Evolutionary conservation across 2,888 invertebrate species (phyloP), one percentile per base, ranked within the genome.

Genomic region (Amorpha juglandis): DNA sequence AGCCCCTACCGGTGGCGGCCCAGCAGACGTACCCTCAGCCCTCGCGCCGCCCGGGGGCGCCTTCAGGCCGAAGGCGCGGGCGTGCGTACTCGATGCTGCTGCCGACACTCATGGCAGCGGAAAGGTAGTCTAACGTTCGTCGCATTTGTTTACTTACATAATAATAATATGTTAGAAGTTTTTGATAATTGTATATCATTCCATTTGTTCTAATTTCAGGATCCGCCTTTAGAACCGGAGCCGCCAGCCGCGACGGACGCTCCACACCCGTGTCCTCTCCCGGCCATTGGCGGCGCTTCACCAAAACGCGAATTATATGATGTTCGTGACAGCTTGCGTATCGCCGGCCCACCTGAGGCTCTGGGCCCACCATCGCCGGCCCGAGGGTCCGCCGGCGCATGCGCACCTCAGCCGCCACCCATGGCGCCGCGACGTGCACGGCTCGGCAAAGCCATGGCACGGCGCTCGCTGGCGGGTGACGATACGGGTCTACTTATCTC

Each of bases 1-100:
- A 96, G 96, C 96, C 96, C 97, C 97, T 95, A 94, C 94, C 92
- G 94, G 95, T 94, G 94, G 94, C 94, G 95, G 94, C 93, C 93
- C 91, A 76, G 83, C 79, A 74, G 91, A 91, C 86, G 82, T 86
- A 62, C 81, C 86, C 74, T 81, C 86, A 69, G 84, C 89, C 73
- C 81, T 88, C 78, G 87, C 88, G 83, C 88, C 88, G 87, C 91
- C 92, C 88, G 92, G 92, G 91, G 93, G 84, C 88, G 88, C 92
- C 92, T 91, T 92, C 91, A 80, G 91, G 82, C 70, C 87, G 90
- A 93, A 93, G 92, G 92, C 86, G 88, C 90, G 92, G 88, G 90
- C 87, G 84, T 84, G 90, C 82, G 90, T 86, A 62, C 80, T 85
- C 35, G 92, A 92, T 77, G 84, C 87, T 80, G 88, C 75, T 78